Percentiles rank a stretch among this genome's conserved stretches.
These are phyloP conservation scores for Gastrophryne carolinensis DNA, from an alignment of 2,797 vertebrate genomes.

Conservation along the genomic window DNA sequence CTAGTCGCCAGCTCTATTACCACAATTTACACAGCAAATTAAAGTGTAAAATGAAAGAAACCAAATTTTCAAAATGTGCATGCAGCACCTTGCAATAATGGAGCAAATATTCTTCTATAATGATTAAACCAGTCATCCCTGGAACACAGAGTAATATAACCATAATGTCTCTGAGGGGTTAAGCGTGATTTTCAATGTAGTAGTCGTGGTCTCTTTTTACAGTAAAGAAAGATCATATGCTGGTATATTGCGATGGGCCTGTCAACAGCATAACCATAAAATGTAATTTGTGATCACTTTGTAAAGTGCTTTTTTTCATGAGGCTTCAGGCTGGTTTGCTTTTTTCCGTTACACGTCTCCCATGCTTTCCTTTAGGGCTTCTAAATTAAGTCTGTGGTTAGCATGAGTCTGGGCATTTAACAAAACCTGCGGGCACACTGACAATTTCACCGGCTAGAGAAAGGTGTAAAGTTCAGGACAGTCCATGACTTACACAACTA, in stretches of 20 bases:
- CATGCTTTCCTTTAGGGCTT: neutral
- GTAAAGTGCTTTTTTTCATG: neutral
- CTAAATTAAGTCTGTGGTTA: constrained; percentile 7
- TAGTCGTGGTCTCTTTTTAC: neutral
- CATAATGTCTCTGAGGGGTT: neutral
- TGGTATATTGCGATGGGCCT: neutral
- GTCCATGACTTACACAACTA: constrained; percentile 30
- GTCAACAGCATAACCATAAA: neutral
- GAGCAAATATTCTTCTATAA: neutral
- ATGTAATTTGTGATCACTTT: neutral
- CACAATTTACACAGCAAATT: too few species aligned
- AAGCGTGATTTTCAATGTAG: neutral
- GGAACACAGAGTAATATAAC: neutral
- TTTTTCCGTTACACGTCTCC: neutral
- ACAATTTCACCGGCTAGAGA: neutral
- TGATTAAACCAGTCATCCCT: neutral
- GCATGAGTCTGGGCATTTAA: constrained; percentile 1
- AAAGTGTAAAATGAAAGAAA: too few species aligned
- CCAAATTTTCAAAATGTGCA: too few species aligned
- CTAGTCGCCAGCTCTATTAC: too few species aligned
- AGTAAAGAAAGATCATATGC: neutral
- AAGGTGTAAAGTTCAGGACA: constrained; percentile 46
- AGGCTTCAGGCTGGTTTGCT: neutral
- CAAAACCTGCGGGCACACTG: constrained; percentile 14
- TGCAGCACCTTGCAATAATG: too few species aligned